Conservation (phyloP, 2,113 vertebrate species). For the Todiramphus saurophagus region DNA sequence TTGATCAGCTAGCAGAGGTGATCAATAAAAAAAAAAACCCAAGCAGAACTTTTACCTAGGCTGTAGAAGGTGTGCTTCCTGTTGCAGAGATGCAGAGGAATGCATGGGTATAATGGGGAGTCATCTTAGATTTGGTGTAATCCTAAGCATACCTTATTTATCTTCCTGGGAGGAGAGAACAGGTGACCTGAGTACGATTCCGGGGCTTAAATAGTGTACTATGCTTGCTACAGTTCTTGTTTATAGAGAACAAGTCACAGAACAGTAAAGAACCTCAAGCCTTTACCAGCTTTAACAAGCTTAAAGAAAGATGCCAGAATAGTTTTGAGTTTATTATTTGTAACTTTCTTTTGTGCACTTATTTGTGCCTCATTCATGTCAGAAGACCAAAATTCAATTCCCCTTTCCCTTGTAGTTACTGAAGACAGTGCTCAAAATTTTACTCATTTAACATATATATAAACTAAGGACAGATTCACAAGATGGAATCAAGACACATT, state of each 20-base stretch:
- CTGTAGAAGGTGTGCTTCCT: neutral
- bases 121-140: neutral
- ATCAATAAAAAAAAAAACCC: too few relatives aligned
- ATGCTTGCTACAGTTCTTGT: neutral
- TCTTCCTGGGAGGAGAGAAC: neutral
- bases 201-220: neutral
- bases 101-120: fast-evolving
- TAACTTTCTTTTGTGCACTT: neutral
- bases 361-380: neutral
- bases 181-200: neutral
- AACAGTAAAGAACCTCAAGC: neutral
- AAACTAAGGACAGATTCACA: neutral
- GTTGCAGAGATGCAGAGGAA: neutral
- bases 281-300: neutral
- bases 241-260: neutral
- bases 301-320: neutral
- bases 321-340: neutral
- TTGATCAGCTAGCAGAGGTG: fast-evolving
- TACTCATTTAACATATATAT: neutral
- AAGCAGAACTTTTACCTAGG: neutral
- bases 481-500: neutral
- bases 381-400: neutral
- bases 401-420: neutral
- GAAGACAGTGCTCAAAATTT: neutral
- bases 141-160: neutral